Evolutionary conservation across 2,888 invertebrate genomes (phyloP).

Genomic region (Sinohyriopsis cumingii): DNA sequence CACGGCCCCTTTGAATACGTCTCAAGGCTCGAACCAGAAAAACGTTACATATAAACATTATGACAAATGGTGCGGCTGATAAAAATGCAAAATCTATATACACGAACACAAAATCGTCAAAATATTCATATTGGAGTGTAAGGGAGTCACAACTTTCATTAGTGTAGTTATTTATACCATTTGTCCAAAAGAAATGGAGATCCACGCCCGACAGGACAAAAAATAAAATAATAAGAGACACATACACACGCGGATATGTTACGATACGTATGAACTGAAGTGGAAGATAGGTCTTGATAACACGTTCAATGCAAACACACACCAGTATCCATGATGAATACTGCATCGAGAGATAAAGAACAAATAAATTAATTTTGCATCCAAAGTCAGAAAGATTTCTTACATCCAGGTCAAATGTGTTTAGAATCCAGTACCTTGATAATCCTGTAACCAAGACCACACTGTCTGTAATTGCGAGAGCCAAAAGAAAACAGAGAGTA

Average conservation of each 20-base stretch:
- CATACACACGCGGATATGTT: constrained; percentile 9
- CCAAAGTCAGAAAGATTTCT: constrained; percentile 18
- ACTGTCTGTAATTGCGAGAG: constrained; percentile 20
- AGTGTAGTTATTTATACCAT: constrained; percentile 8
- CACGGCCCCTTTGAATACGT: constrained; percentile 5
- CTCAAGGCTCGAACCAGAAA: constrained; percentile 11
- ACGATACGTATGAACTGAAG: not conserved
- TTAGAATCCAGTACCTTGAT: constrained; percentile 15
- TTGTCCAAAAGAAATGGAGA: constrained; percentile 23
- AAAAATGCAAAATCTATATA: constrained; percentile 24
- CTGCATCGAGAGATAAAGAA: constrained; percentile 32
- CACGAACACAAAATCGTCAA: constrained; percentile 29
- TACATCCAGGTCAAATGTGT: constrained; percentile 13
- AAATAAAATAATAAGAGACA: constrained; percentile 5
- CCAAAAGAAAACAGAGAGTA: constrained; percentile 15
- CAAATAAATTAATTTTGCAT: constrained; percentile 27
- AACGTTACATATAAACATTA: constrained; percentile 22
- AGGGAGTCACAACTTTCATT: constrained; percentile 13
- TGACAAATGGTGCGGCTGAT: constrained; percentile 16
- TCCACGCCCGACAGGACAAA: constrained; percentile 1
- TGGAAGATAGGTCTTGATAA: constrained; percentile 19
- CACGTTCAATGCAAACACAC: constrained; percentile 18
- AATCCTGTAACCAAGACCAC: constrained; percentile 17
- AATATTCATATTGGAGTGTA: constrained; percentile 8
- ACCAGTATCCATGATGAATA: constrained; percentile 31